Conservation (phyloP, 2,888 invertebrate species). For the Acleris laterana region DNA sequence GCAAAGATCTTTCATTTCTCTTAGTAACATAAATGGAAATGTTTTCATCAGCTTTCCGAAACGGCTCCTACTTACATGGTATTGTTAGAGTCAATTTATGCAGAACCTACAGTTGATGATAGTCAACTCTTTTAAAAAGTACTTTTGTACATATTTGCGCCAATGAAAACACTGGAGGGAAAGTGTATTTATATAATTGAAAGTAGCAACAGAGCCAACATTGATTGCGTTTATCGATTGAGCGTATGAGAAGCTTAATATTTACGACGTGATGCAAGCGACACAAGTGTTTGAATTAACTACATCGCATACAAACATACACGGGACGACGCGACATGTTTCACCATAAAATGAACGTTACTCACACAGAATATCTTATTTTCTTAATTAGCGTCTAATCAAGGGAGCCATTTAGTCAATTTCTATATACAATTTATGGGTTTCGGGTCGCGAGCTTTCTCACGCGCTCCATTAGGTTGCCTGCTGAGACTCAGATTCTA, state of each 20-base stretch:
- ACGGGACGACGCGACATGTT: constrained; percentile 58
- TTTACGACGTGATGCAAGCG: constrained; percentile 57
- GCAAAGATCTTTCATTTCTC: constrained; percentile 2
- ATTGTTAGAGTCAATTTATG: constrained; percentile 12
- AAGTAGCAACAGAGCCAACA: constrained; percentile 70
- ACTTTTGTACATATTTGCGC: constrained; percentile 15
- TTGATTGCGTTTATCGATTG: constrained; percentile 66
- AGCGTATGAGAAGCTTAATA: constrained; percentile 53
- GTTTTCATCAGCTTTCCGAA: constrained; percentile 8
- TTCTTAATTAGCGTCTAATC: constrained; percentile 75
- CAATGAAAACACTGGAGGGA: constrained; percentile 56
- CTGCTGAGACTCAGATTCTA: constrained; percentile 9
- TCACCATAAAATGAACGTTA: constrained; percentile 50
- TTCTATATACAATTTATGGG: constrained; percentile 68
- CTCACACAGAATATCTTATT: constrained; percentile 66
- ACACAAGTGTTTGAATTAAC: constrained; percentile 48
- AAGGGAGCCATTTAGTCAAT: constrained; percentile 71
- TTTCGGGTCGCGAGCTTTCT: constrained; percentile 64
- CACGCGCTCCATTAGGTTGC: constrained; percentile 51
- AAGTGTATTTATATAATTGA: constrained; percentile 74
- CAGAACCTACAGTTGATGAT: constrained; percentile 19
- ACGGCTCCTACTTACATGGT: constrained; percentile 1
- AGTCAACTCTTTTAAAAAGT: constrained; percentile 20
- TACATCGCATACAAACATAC: constrained; percentile 43
- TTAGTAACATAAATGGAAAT: constrained; percentile 5